phyloP scores from a whole-genome alignment of 1,140 invertebrate genomes.

The Telenomus remus region DNA sequence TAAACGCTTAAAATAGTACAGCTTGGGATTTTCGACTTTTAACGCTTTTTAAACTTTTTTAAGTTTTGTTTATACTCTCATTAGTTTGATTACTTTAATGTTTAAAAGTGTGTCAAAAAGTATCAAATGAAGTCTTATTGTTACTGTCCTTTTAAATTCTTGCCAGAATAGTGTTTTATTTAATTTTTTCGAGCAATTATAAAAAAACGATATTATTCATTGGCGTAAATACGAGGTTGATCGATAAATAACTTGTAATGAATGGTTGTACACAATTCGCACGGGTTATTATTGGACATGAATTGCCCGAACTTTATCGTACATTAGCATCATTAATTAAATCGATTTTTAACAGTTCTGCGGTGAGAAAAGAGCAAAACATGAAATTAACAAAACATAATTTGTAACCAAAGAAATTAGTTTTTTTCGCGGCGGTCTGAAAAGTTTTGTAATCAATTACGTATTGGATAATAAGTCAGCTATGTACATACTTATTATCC shows the following conservation, averaged over 20 bases:
- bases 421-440: neutral
- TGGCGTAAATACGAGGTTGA: too few relatives aligned
- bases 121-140: too few relatives aligned
- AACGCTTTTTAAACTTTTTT: neutral
- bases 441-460: conserved; percentile 1
- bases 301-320: conserved; percentile 9
- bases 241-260: conserved; percentile 6
- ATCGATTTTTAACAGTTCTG: neutral
- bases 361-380: too few relatives aligned
- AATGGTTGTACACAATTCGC: conserved; percentile 11
- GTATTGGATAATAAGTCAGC: neutral
- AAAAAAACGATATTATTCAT: too few relatives aligned
- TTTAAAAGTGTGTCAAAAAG: too few relatives aligned
- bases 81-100: neutral
- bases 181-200: too few relatives aligned
- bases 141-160: too few relatives aligned
- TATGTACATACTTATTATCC: neutral
- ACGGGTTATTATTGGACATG: conserved; percentile 9
- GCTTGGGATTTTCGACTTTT: conserved; percentile 51
- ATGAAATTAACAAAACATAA: too few relatives aligned
- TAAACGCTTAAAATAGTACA: conserved; percentile 46
- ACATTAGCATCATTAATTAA: conserved; percentile 6
- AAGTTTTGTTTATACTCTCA: neutral
- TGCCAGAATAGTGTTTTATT: too few relatives aligned
- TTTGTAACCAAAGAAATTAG: too few relatives aligned